Base-by-base conservation (phyloP, 1,140 invertebrate genomes). In the Leptinotarsa defecta region DNA sequence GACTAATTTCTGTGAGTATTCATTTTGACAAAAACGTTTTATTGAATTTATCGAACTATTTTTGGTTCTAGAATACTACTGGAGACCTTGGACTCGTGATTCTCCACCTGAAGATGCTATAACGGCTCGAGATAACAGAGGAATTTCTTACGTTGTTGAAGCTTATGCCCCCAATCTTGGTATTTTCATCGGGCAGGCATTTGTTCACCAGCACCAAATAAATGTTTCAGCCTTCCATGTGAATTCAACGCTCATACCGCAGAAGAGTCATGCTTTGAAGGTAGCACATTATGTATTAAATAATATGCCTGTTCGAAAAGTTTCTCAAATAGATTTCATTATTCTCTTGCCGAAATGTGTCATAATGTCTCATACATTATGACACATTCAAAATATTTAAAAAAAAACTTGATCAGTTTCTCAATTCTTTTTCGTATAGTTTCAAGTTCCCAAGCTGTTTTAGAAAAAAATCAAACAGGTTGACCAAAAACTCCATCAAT, bases 31-130 rank as follows among this genome's bases (percentile, higher is more conserved):
- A 8, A 8, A 8, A 34, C 0, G 0, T 8, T 8, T 8, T 34
- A 34, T 34, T 34, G 1, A 34, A 34, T 8, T 34, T 8, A 34
- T 34, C 8, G 6, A 34, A 2, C 6, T 34, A 34, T 34, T 34
- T 34, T 34, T 34, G 34, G 34, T 64, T n/a, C n/a, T n/a, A 64
- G 62, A 64, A 64, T 64, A 64, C 24, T 64, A 64, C 5, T 64
- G 62, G 62, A 64, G 62, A n/a, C 62, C 62, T 22, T 64, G 62
- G 62, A 64, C 62, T 13, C 3, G 13, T 64, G 62, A 5, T 22
- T 64, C 62, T n/a, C 62, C 62, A 13, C 62, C 62, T 6, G 11
- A 15, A 64, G 62, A 64, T n/a, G 62, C 62, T 17, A 24, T 64
- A 19, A 64, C 62, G 20, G n/a, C 62, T 22, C 13, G 62, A 64